phyloP scores from a whole-genome alignment of 1,140 invertebrate species.

The Drosophila arawakana region DNA sequence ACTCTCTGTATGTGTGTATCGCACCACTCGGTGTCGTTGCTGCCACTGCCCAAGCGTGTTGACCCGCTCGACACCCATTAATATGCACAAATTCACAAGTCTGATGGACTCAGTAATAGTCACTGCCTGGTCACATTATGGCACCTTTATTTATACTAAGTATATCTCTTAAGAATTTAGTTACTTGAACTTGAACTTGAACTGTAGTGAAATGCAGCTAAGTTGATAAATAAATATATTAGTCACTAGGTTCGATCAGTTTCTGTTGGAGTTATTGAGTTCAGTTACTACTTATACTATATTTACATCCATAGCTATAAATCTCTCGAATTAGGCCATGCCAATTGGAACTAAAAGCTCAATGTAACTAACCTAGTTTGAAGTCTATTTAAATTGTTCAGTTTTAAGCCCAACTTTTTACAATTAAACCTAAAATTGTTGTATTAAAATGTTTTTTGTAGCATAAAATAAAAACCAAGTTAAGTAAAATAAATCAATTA shows the following conservation, averaged over 20 bases:
- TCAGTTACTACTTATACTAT: too few species aligned
- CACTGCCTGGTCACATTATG: neutral
- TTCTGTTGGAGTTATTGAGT: too few species aligned
- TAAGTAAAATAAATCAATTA: too few species aligned
- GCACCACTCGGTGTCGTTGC: neutral
- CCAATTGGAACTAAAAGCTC: too few species aligned
- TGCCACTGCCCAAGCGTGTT: slow-evolving; percentile 24
- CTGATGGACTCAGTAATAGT: slow-evolving; percentile 12
- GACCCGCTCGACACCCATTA: slow-evolving; percentile 37
- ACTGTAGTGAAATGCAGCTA: neutral
- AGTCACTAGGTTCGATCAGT: too few species aligned
- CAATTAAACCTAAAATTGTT: too few species aligned
- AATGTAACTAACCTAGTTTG: neutral
- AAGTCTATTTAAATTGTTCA: too few species aligned
- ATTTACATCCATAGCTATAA: too few species aligned
- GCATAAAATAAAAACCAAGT: too few species aligned
- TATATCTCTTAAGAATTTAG: neutral
- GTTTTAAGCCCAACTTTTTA: too few species aligned
- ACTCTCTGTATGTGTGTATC: neutral
- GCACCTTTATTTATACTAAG: slow-evolving; percentile 10
- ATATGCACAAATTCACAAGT: slow-evolving; percentile 41
- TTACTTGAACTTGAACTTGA: slow-evolving; percentile 21
- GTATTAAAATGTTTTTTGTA: too few species aligned
- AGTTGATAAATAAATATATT: neutral
- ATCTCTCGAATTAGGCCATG: too few species aligned